Base-by-base conservation (phyloP, 1,140 invertebrate genomes). In the Drosophila repleta region DNA sequence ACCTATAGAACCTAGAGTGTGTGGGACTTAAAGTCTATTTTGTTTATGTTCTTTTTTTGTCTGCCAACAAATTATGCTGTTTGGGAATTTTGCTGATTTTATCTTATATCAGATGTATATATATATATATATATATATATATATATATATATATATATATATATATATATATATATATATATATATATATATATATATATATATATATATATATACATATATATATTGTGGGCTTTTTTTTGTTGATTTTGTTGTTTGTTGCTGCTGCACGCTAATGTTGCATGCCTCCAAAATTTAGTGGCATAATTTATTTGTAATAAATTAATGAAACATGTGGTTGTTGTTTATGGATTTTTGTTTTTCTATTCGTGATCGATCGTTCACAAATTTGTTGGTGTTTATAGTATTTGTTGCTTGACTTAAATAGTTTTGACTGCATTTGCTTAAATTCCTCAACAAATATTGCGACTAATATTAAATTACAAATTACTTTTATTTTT, bases 261-360 rank as follows among this genome's bases (percentile, higher is more conserved):
- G 58, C 61, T 51, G 10, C 26, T 10, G 29, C 51, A 63, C 82
- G 72, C 66, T 66, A 73, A 64, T 63, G 37, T 69, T 64, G 77
- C 63, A 74, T 48, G 35, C 60, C 48, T 49, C 48, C 57, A 39
- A 79, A 56, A 8, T 64, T 85, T 64, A 76, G 73, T 77, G 65
- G 76, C 74, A 85, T 77, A 74, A 84, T 84, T 85, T 81, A 85
- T 85, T 85, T 87, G 35, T 75, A 87, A 85, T 87, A 85, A 85
- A 85, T 87, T 85, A 85, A 82, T 88, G 60, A 78, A 87, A 87
- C 63, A 78, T 78, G 66, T 74, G 39, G 53, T 46, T 66, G 63
- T 43, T 11, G 45, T 48, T 74, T 45, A 32, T 74, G 71, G 64
- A 46, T 65, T 67, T 68, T 41, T 63, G 49, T 51, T 21, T 29